Base-by-base conservation (phyloP, 2,113 vertebrate genomes). In the Gasterosteus nipponicus region DNA sequence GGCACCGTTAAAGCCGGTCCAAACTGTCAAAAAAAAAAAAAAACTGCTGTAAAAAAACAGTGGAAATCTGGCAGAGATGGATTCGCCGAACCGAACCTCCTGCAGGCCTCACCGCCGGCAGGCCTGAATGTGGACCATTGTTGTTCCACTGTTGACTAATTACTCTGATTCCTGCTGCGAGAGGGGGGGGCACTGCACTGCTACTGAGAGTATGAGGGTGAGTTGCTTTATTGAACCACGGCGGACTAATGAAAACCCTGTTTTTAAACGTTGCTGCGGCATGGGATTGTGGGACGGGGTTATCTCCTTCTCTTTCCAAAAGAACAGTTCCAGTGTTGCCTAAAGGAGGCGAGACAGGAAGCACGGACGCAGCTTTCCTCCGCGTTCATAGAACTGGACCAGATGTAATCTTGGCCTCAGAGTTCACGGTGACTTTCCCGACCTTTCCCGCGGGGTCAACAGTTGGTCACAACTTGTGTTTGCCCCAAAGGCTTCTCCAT, bases 61-160 rank as follows among this genome's bases (percentile, higher is more conserved):
- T 18, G 76, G 84, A 82, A 88, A 86, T 85, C 68, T 90, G 89
- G 83, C 89, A 88, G 47, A 19, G 60, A 35, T 14, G 2, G 9
- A 53, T 77, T 75, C 46, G 51, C 84, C 77, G 77, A 53, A 82
- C 57, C 78, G n/a, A 26, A 26, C 58, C 74, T 79, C 8, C 42
- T 26, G 65, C 59, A n/a, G 69, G 77, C 87, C 83, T 89, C 86
- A 77, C 75, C 80, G 81, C 71, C 59, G 33, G 67, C 75, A 90
- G 84, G 85, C 77, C 80, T 89, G 75, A 89, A 80, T 86, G 77
- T 84, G 73, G 62, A 80, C 65, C 75, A 80, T 85, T 89, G 83
- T 84, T 86, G 72, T 86, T 89, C 88, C 77, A 90, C 82, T 89
- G 82, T 61, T 12, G 39, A 81, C 72, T 87, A 86, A 87, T 90